A percentile compares a stretch with the other conserved stretches of the same genome.
These are phyloP conservation scores for Sterrhoptilus dennistouni DNA, from an alignment of 2,113 vertebrate species.

Conservation along the genomic window DNA sequence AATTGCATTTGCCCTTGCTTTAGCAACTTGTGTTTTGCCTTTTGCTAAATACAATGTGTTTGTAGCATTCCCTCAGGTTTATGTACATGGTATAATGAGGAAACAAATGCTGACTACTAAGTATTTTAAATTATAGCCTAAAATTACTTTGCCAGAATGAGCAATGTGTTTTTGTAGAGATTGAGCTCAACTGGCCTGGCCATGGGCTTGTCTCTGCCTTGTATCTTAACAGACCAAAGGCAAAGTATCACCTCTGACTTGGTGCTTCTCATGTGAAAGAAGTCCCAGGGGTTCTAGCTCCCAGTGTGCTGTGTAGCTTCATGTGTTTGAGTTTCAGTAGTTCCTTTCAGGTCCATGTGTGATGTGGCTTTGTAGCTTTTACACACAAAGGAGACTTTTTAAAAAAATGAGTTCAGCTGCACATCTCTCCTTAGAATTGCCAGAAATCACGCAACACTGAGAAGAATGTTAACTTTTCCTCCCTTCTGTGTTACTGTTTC, in stretches of 20 bases:
- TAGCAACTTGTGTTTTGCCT: background rate
- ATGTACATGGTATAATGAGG: background rate
- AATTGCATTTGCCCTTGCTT: background rate
- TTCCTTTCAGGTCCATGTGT: background rate
- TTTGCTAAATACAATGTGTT: background rate
- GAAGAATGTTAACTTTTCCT: background rate
- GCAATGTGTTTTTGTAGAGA: background rate
- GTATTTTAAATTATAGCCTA: background rate
- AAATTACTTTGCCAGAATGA: background rate
- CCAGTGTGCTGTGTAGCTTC: background rate
- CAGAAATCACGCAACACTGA: background rate
- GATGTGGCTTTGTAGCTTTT: slow-evolving; percentile 18
- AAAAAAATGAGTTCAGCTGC: background rate
- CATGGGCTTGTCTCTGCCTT: background rate
- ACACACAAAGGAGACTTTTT: background rate
- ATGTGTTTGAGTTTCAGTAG: background rate
- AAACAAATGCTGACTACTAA: background rate
- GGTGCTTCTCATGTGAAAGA: background rate
- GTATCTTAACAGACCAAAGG: background rate
- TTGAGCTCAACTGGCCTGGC: background rate
- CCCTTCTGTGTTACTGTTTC: background rate
- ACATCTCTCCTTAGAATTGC: background rate
- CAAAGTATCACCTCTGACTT: background rate
- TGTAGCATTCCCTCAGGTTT: background rate
- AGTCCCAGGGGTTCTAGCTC: background rate